Evolutionary conservation across 2,113 vertebrate species (phyloP).

Genomic region (Cyphomyrus discorhynchus): DNA sequence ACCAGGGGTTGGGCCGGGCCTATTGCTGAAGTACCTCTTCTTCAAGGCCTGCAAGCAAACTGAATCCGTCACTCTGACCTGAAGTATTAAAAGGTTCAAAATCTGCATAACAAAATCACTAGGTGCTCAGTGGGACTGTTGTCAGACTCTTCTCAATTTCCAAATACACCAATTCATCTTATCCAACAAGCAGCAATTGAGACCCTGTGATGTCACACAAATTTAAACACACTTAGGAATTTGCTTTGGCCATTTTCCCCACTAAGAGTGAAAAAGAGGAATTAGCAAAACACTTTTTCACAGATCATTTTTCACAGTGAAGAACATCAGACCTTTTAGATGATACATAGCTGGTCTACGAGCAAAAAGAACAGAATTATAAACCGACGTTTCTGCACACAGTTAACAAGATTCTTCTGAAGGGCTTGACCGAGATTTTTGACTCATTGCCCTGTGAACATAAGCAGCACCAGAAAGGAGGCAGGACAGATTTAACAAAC

Average conservation of each 20-base stretch:
- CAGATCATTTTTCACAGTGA: background rate
- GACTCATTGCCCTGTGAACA: background rate
- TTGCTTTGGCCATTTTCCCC: background rate
- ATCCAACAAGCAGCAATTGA: background rate
- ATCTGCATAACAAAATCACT: background rate
- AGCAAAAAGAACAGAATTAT: background rate
- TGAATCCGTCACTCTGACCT: background rate
- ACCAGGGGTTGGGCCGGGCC: constrained; percentile 83
- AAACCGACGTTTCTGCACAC: background rate
- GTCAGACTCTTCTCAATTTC: background rate
- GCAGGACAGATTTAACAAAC: background rate
- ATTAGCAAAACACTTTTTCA: background rate
- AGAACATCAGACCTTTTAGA: background rate
- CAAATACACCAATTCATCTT: background rate
- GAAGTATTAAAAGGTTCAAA: background rate
- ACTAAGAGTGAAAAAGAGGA: background rate
- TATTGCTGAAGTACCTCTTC: constrained; percentile 86
- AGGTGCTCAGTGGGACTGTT: background rate
- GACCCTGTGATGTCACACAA: background rate
- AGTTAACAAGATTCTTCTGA: background rate
- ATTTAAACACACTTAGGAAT: background rate
- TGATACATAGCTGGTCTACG: background rate
- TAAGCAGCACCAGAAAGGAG: background rate
- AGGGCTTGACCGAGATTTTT: background rate
- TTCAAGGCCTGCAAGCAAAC: constrained; percentile 71